These are phyloP conservation scores for Pangasius larnaudii DNA, from an alignment of 2,797 vertebrate genomes.

Conservation along the genomic window DNA sequence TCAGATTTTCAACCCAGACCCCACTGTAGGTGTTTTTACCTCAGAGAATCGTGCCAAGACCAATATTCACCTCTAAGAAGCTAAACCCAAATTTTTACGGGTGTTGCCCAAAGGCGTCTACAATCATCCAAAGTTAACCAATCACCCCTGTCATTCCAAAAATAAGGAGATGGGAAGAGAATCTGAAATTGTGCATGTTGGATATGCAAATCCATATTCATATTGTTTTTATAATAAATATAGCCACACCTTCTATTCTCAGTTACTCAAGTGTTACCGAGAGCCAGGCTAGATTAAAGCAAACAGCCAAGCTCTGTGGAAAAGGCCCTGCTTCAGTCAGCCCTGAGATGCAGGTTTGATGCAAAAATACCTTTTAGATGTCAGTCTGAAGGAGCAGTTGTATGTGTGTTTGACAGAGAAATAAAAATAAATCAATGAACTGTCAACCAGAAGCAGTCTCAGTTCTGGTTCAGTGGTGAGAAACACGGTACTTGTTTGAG, in stretches of 20 bases:
- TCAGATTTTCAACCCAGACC: background rate
- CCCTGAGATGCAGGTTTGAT: background rate
- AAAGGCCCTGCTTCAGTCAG: conserved; percentile 10
- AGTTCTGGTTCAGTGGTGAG: conserved; percentile 29
- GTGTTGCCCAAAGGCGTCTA: conserved; percentile 36
- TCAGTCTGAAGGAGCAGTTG: conserved; percentile 32
- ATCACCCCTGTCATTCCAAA: conserved; percentile 17
- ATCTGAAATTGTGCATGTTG: conserved; percentile 21
- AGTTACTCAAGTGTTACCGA: background rate
- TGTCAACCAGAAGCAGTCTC: conserved; percentile 45
- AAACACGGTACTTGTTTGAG: conserved; percentile 14
- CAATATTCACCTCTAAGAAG: conserved; percentile 7
- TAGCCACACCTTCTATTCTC: background rate
- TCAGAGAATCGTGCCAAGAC: background rate
- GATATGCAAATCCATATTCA: background rate
- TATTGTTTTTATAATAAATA: background rate
- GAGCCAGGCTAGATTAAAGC: conserved; percentile 22
- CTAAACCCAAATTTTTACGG: conserved; percentile 38
- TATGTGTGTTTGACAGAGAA: conserved; percentile 32
- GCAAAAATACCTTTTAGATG: conserved; percentile 26
- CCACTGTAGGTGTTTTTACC: too few relatives aligned
- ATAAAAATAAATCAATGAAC: conserved; percentile 53
- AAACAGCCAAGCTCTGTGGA: background rate
- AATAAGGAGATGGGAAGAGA: conserved; percentile 26
- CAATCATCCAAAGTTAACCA: conserved; percentile 41